These are phyloP conservation scores for Tonatia bakeri DNA, from an alignment of 2,113 vertebrate genomes.

Conservation along the genomic window DNA sequence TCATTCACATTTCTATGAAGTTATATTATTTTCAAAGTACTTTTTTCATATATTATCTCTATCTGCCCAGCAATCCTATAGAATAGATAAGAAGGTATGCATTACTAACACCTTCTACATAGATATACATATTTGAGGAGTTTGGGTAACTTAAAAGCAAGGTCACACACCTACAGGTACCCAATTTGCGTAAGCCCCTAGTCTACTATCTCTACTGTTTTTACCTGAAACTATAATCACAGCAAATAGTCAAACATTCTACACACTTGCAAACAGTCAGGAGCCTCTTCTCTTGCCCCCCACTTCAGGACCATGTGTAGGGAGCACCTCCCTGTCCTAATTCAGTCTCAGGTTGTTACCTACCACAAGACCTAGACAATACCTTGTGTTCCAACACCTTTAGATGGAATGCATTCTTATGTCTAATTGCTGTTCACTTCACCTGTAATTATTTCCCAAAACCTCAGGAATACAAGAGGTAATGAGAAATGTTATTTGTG, in stretches of 20 bases:
- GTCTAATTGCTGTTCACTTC: neutral
- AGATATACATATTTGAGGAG: neutral
- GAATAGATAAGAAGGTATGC: neutral
- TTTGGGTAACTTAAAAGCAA: neutral
- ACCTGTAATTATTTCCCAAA: neutral
- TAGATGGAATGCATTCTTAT: neutral
- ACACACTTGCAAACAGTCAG: neutral
- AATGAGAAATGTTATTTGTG: neutral
- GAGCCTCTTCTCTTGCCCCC: neutral
- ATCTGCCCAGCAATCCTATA: neutral
- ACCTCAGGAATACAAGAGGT: neutral
- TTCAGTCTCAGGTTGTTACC: neutral
- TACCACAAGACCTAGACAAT: neutral
- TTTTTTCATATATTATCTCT: neutral
- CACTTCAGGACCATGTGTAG: neutral
- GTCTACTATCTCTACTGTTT: neutral
- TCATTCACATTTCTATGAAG: neutral
- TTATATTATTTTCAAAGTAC: neutral
- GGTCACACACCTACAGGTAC: neutral
- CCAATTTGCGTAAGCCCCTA: neutral
- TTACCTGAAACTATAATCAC: neutral
- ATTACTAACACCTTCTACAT: neutral
- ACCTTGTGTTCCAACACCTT: neutral
- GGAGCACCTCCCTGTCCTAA: neutral
- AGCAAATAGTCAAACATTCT: neutral